Conservation (phyloP, 2,888 invertebrate genomes). For the Craniophora ligustri region DNA sequence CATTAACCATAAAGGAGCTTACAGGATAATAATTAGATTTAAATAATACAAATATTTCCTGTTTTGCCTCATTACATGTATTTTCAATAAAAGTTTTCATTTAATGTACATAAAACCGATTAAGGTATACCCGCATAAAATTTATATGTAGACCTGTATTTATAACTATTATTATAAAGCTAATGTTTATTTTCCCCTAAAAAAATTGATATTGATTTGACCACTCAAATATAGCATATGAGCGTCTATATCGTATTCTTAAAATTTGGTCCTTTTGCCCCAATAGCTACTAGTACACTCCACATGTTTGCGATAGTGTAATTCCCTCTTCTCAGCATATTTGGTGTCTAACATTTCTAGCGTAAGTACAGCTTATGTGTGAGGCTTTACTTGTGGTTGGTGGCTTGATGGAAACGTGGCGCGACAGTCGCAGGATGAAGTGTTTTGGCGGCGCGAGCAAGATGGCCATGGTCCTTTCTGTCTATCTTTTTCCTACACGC, state of each 20-base stretch:
- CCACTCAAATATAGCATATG: too few species aligned
- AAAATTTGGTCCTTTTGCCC: neutral
- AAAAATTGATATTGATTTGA: too few species aligned
- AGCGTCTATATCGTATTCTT: neutral
- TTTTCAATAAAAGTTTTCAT: neutral
- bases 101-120: neutral
- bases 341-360: slow-evolving; percentile 60
- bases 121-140: too few species aligned
- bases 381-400: slow-evolving; percentile 69
- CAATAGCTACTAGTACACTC: too few species aligned
- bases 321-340: slow-evolving; percentile 59
- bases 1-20: neutral
- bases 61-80: slow-evolving; percentile 1
- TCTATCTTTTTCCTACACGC: slow-evolving; percentile 74
- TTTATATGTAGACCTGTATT: too few species aligned
- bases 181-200: too few species aligned
- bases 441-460: slow-evolving; percentile 83
- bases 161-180: too few species aligned
- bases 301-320: too few species aligned
- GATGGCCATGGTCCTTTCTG: slow-evolving; percentile 83
- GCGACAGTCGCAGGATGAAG: slow-evolving; percentile 70
- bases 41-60: too few species aligned
- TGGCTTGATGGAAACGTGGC: slow-evolving; percentile 57
- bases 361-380: slow-evolving; percentile 75
- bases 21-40: too few species aligned